These are phyloP conservation scores for Urosaurus nigricauda DNA, from an alignment of 2,797 vertebrate genomes.

Conservation along the genomic window DNA sequence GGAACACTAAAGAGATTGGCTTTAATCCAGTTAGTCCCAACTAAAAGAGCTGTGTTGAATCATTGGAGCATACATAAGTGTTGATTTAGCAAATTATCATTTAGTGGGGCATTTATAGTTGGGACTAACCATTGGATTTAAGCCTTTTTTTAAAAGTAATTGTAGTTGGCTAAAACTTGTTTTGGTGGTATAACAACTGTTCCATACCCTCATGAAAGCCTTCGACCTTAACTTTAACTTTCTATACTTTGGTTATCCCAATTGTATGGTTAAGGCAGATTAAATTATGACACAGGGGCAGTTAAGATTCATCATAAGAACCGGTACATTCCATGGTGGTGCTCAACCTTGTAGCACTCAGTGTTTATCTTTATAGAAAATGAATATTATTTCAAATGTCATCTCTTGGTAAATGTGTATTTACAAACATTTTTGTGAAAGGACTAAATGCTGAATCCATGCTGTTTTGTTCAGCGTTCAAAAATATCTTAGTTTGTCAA, in stretches of 20 bases:
- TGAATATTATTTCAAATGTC: constrained; percentile 62
- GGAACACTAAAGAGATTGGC: not conserved
- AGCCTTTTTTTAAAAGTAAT: too few relatives aligned
- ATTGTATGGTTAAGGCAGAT: constrained; percentile 59
- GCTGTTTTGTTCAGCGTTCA: constrained; percentile 71
- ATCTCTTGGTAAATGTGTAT: constrained; percentile 67
- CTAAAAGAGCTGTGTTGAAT: too few relatives aligned
- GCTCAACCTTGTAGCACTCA: constrained; percentile 60
- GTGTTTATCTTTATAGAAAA: constrained; percentile 55
- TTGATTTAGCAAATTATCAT: too few relatives aligned
- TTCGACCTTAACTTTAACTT: not conserved
- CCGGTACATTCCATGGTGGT: constrained; percentile 56
- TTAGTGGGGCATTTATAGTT: too few relatives aligned
- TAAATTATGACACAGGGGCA: constrained; percentile 62
- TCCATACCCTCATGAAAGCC: too few relatives aligned
- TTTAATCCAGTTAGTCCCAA: not conserved
- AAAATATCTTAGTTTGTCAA: constrained; percentile 77
- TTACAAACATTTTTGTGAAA: constrained; percentile 39
- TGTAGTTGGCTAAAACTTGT: too few relatives aligned
- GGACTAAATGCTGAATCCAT: constrained; percentile 23
- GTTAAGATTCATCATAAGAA: constrained; percentile 67
- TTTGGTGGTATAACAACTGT: too few relatives aligned
- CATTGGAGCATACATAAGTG: too few relatives aligned
- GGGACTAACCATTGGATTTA: too few relatives aligned
- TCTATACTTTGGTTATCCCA: constrained; percentile 53